Base-by-base conservation (phyloP, 1,140 invertebrate genomes). In the Trigoniulus corallinus region DNA sequence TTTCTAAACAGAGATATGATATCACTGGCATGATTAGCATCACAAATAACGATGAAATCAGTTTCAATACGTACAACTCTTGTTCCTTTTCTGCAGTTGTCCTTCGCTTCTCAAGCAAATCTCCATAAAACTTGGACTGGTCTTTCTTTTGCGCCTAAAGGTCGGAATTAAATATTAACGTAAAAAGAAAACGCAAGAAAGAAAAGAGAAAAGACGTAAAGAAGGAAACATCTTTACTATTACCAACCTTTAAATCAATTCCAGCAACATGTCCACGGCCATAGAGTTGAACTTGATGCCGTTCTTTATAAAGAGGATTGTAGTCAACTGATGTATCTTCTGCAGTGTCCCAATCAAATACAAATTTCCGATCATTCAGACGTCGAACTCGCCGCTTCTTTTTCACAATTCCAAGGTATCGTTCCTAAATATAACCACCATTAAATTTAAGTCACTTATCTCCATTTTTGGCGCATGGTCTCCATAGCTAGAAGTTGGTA, bases 271-370 rank as follows among this genome's bases (percentile, higher is more conserved):
- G 92, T 21, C 96, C 96, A 57, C 96, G 70, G 0, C 96, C 96
- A 72, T 88, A 98, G 65, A 99, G 97, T 70, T 99, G 96, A 3
- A 85, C 73, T 66, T 93, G 83, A 72, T 96, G 92, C 45, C 85
- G 76, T 57, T 96, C 88, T 67, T 98, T 97, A 60, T 99, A 98
- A 1, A 99, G 71, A 53, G 79, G 78, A 67, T 99, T 98, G 60
- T 98, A 98, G 75, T 99, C 96, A 54, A 84, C 81, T 18, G 89
- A 93, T 0, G 96, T 99, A 60, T 99, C 96, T 67, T 99, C 96
- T 0, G 82, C 82, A 2, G 91, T 91, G 72, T 99, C 96, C 96
- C 96, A 99, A 71, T 99, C 96, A 71, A 99, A 99, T 0, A 99
- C 94, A 76, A 99, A 99, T 70, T 99, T 99, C 2, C 94, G 72